Evolutionary conservation across 2,797 vertebrate genomes (phyloP).

Genomic region (Synaphobranchus kaupii): DNA sequence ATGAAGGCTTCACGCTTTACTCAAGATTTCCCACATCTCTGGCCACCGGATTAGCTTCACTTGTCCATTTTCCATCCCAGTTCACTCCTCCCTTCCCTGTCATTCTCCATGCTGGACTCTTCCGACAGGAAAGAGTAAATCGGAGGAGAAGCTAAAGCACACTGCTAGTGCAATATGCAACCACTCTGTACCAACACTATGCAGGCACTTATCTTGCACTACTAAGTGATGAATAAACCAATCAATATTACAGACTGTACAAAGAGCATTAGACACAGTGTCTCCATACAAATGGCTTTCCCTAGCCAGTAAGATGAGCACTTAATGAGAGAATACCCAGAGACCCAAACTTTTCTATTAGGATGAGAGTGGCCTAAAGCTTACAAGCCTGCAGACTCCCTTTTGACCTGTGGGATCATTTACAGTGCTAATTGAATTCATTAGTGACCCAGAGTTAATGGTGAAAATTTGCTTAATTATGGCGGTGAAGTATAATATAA

Average conservation of each 20-base stretch:
- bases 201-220: neutral
- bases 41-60: neutral
- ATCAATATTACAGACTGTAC: neutral
- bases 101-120: neutral
- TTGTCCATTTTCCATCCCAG: neutral
- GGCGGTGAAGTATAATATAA: neutral
- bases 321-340: neutral
- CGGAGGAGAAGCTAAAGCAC: neutral
- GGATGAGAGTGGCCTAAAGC: neutral
- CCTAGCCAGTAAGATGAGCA: neutral
- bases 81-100: neutral
- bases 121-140: neutral
- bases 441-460: neutral
- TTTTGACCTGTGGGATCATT: neutral
- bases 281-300: conserved; percentile 8
- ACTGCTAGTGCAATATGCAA: neutral
- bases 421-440: neutral
- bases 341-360: neutral
- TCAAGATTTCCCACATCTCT: neutral
- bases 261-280: conserved; percentile 13
- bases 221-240: conserved; percentile 10
- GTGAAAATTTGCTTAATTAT: conserved; percentile 1
- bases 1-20: neutral
- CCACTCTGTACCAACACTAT: neutral
- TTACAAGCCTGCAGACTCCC: neutral